Base-by-base conservation (phyloP, 2,797 vertebrate genomes). In the Onychomys arenicola region DNA sequence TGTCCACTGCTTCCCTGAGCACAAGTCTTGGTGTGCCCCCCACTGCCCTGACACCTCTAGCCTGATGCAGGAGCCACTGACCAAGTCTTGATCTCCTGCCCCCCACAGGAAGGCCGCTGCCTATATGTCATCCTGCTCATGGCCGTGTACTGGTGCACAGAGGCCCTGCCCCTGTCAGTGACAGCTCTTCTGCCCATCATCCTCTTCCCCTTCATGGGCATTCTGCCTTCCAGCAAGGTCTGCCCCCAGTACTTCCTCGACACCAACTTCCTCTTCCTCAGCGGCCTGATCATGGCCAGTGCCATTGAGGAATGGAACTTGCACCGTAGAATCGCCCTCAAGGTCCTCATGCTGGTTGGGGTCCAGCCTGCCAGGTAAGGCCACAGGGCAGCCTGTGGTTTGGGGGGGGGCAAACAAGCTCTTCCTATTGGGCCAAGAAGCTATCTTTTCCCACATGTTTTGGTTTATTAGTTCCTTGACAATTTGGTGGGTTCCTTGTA, bases 271-370 rank as follows among this genome's bases (percentile, higher is more conserved):
- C 99, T 99, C 77, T 99, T 99, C 94, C 98, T 99, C 96, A 99
- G 99, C 6, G 99, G 99, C 0, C 99, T 99, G 43, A 98, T 99
- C 95, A 99, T 99, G 99, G 99, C 99, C 9, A 99, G 99, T 0
- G 99, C 99, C 90, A 99, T 99, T 0, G 99, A 99, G 98, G 99
- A 99, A 97, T 99, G 99, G 99, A 99, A 99, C 83, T 98, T 99
- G 57, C 99, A 99, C 96, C 99, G 99, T 63, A 99, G 99, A 95
- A 99, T 99, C 3, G 99, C 99, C 0, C 99, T 99, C 93, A 99
- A 99, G 93, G 99, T 99, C 73, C 99, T 99, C 5, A 99, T 98
- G 97, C 93, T 99, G 16, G 99, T 99, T 0, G 99, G 99, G 84
- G 99, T 99, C 6, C 99, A 99, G 97, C 99, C 99, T 23, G 99